phyloP scores from a whole-genome alignment of 2,888 invertebrate species.

The Drosophila koepferae region DNA sequence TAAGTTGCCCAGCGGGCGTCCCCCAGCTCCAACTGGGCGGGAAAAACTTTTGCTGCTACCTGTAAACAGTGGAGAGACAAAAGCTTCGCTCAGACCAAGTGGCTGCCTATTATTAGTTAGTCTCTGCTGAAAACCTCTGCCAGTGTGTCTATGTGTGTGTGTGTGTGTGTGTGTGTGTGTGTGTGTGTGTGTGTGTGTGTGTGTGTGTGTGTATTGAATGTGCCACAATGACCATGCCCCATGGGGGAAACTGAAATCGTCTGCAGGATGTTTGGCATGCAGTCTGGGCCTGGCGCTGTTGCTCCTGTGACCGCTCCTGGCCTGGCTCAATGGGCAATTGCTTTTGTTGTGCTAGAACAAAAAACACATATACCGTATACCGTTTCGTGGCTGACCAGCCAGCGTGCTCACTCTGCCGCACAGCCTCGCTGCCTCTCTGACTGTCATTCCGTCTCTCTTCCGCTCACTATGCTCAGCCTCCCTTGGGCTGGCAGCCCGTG shows the following conservation, averaged over 20 bases:
- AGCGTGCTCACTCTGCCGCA: neutral
- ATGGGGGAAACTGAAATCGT: constrained; percentile 38
- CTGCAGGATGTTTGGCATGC: constrained; percentile 19
- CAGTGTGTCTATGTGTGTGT: constrained; percentile 14
- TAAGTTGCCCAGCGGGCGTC: constrained; percentile 70
- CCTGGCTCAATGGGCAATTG: constrained; percentile 63
- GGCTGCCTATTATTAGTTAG: constrained; percentile 60
- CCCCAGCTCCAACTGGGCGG: constrained; percentile 11
- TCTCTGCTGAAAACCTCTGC: constrained; percentile 23
- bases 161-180: constrained; percentile 35
- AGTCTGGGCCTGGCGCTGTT: constrained; percentile 28
- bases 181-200: constrained; percentile 24
- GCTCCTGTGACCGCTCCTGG: constrained; percentile 21
- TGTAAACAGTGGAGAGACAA: constrained; percentile 59
- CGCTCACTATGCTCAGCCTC: constrained; percentile 1
- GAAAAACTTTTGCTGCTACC: constrained; percentile 57
- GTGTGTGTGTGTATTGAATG: constrained; percentile 54
- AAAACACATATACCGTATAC: constrained; percentile 48
- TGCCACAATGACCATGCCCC: constrained; percentile 70
- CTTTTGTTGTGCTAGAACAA: constrained; percentile 70
- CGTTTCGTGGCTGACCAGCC: constrained; percentile 45
- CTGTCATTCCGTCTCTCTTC: neutral
- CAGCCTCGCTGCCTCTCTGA: neutral
- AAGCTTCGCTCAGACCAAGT: constrained; percentile 52
- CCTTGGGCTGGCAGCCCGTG: constrained; percentile 50